Conservation (phyloP, 2,888 invertebrate species). For the Dexiosoma caninum region DNA sequence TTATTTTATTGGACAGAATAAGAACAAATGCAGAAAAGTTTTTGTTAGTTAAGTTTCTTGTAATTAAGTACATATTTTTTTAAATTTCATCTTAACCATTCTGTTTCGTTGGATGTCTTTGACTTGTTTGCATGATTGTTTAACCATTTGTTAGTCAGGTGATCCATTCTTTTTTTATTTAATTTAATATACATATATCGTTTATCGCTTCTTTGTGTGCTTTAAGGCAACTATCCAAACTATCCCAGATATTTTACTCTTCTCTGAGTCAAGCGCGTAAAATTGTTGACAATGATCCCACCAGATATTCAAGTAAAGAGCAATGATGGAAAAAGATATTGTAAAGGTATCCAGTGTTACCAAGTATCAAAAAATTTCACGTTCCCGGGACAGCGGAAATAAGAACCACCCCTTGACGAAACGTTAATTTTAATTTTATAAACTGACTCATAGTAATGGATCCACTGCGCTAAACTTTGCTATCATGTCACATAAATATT, state of each 20-base stretch:
- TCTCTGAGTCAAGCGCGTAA: slow-evolving; percentile 2
- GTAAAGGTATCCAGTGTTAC: too few relatives aligned
- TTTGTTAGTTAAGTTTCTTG: slow-evolving; percentile 9
- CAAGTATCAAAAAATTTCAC: too few relatives aligned
- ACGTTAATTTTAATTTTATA: too few relatives aligned
- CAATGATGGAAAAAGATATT: slow-evolving; percentile 42
- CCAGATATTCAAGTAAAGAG: slow-evolving; percentile 25
- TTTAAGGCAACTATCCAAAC: slow-evolving; percentile 57
- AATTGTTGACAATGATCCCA: slow-evolving; percentile 39
- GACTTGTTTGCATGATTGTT: slow-evolving; percentile 35
- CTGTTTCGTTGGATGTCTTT: slow-evolving; percentile 28
- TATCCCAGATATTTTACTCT: slow-evolving; percentile 14
- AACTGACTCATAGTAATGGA: too few relatives aligned
- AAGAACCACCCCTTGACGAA: too few relatives aligned
- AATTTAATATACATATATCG: neutral
- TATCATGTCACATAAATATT: too few relatives aligned
- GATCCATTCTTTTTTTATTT: slow-evolving; percentile 28
- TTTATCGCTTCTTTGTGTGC: slow-evolving; percentile 47
- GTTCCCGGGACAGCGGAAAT: too few relatives aligned
- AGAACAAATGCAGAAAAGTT: slow-evolving; percentile 38
- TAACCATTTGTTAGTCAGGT: neutral
- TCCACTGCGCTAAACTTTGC: too few relatives aligned
- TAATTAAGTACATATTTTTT: slow-evolving; percentile 12
- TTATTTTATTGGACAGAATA: slow-evolving; percentile 33
- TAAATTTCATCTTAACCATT: slow-evolving; percentile 22